Percentiles rank a stretch among this genome's conserved stretches.
Evolutionary conservation across 1,140 invertebrate genomes (phyloP).

Genomic region (Camponotus pennsylvanicus): DNA sequence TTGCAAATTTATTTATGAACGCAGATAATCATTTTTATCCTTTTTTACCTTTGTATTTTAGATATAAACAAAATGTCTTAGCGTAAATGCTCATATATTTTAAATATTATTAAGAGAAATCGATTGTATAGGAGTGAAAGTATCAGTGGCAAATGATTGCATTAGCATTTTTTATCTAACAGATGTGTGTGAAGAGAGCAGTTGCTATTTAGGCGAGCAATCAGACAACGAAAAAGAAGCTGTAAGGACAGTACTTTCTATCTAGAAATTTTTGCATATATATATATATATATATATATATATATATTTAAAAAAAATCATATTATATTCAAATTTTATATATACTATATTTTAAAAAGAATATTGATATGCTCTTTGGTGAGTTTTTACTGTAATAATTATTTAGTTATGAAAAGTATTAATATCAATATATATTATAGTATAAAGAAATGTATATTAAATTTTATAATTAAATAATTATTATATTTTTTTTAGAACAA

Average conservation of each 20-base stretch:
- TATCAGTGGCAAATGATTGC: not conserved
- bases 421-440: not conserved
- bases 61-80: not conserved
- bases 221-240: conserved; percentile 1
- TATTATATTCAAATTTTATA: not conserved
- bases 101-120: conserved; percentile 5
- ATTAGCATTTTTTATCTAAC: conserved; percentile 9
- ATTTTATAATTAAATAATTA: not conserved
- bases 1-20: not conserved
- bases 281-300: not conserved
- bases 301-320: not conserved
- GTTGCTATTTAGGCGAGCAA: not conserved
- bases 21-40: not conserved
- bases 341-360: not conserved
- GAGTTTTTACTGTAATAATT: not conserved
- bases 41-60: not conserved
- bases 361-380: not conserved
- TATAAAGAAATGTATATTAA: conserved; percentile 1
- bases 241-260: conserved; percentile 9
- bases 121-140: conserved; percentile 25
- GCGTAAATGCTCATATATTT: not conserved
- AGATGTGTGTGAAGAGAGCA: not conserved
- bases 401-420: not conserved
- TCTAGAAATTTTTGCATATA: not conserved
- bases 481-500: not conserved